Evolutionary conservation across 2,797 vertebrate genomes (phyloP).

Genomic region (Hipposideros larvatus): DNA sequence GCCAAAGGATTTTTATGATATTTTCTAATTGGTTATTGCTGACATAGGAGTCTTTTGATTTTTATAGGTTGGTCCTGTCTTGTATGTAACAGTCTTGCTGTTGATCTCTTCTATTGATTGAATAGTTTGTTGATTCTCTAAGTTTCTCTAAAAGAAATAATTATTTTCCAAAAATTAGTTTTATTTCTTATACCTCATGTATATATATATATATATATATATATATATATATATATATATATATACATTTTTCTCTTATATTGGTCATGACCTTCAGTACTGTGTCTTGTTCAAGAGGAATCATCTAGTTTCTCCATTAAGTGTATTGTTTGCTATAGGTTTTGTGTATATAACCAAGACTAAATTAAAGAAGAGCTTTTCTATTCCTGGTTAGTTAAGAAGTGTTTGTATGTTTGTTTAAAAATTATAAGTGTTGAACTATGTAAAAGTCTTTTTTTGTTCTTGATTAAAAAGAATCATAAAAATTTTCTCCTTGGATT

Average conservation of each 20-base stretch:
- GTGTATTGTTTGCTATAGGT: neutral
- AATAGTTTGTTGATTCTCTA: conserved; percentile 3
- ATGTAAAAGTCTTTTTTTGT: neutral
- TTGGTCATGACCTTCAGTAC: neutral
- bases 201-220: neutral
- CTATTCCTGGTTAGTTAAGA: neutral
- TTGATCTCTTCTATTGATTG: neutral
- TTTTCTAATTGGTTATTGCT: conserved; percentile 30
- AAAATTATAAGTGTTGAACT: neutral
- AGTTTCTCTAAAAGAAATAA: neutral
- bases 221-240: neutral
- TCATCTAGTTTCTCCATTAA: neutral
- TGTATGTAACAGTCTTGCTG: neutral
- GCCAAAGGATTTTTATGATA: neutral
- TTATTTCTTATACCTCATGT: neutral
- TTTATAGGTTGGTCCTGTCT: neutral
- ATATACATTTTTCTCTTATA: neutral
- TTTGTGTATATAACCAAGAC: neutral
- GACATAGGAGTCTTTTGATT: neutral
- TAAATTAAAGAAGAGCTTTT: conserved; percentile 32
- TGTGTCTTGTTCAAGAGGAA: neutral
- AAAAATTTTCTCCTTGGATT: neutral
- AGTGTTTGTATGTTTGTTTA: neutral
- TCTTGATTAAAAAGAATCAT: neutral
- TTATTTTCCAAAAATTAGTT: neutral